A percentile compares a stretch with the other conserved stretches of the same genome.
phyloP scores from a whole-genome alignment of 2,888 invertebrate species.

The Dryobota labecula region DNA sequence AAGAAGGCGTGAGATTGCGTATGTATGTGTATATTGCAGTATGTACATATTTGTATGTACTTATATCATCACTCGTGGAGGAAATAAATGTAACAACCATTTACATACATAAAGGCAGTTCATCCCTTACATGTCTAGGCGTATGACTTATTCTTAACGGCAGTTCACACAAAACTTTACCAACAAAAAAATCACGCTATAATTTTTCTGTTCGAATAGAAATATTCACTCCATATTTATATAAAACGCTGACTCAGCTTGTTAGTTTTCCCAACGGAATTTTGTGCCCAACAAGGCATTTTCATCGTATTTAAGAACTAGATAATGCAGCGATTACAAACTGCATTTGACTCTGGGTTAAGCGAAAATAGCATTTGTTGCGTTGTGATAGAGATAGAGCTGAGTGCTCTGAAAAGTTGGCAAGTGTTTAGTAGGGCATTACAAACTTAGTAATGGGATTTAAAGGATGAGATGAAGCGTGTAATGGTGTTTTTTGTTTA shows the following conservation, averaged over 20 bases:
- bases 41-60: too few relatives aligned
- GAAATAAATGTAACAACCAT: background rate
- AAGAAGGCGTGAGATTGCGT: too few relatives aligned
- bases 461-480: conserved; percentile 57
- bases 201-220: conserved; percentile 13
- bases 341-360: conserved; percentile 35
- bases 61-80: too few relatives aligned
- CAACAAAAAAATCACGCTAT: conserved; percentile 19
- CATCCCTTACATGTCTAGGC: background rate
- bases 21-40: too few relatives aligned
- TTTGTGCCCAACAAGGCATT: conserved; percentile 69
- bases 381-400: conserved; percentile 64
- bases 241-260: conserved; percentile 51
- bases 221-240: conserved; percentile 48
- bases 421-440: conserved; percentile 74
- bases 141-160: background rate
- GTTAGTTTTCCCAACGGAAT: conserved; percentile 61
- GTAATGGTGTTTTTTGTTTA: background rate
- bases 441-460: conserved; percentile 67
- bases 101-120: background rate
- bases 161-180: background rate
- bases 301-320: conserved; percentile 71
- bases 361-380: conserved; percentile 52
- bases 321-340: conserved; percentile 61
- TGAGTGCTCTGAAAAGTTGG: conserved; percentile 69